Percentiles rank a stretch among this genome's conserved stretches.
phyloP scores from a whole-genome alignment of 2,888 invertebrate species.

The Andrena bucephala region DNA sequence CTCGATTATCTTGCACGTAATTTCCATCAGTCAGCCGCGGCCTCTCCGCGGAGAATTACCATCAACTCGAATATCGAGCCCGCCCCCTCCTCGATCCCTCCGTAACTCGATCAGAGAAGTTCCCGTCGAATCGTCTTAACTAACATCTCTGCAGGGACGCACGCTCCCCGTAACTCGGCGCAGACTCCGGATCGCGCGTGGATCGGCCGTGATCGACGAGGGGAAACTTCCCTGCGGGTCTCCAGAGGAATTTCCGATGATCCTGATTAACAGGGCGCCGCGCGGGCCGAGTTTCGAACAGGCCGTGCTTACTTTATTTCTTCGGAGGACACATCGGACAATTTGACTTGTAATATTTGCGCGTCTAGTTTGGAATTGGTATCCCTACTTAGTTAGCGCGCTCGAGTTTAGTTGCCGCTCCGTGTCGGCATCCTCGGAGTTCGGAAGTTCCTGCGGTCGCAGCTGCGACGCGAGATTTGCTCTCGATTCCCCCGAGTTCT shows the following conservation, averaged over 20 bases:
- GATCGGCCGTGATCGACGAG: neutral
- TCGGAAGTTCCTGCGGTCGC: too few relatives aligned
- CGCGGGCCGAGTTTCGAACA: neutral
- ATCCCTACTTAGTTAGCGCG: too few relatives aligned
- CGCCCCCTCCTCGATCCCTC: neutral
- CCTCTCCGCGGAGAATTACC: constrained; percentile 49
- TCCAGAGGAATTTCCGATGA: neutral
- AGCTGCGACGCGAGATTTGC: too few relatives aligned
- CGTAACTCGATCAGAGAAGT: constrained; percentile 58
- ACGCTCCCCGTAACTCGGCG: constrained; percentile 8
- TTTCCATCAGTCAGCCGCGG: constrained; percentile 54
- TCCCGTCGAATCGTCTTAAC: constrained; percentile 62
- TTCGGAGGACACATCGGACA: neutral
- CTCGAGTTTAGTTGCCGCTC: too few relatives aligned
- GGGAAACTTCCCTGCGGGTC: neutral
- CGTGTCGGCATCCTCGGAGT: too few relatives aligned
- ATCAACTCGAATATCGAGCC: constrained; percentile 61
- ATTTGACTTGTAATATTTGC: neutral
- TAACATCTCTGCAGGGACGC: constrained; percentile 49
- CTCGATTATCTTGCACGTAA: constrained; percentile 44
- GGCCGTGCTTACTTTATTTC: neutral
- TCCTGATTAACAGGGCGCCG: neutral
- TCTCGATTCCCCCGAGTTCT: too few relatives aligned
- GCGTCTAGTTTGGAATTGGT: too few relatives aligned
- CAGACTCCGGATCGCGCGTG: neutral